These are phyloP conservation scores for Cylas formicarius DNA, from an alignment of 1,140 invertebrate species.

Conservation along the genomic window DNA sequence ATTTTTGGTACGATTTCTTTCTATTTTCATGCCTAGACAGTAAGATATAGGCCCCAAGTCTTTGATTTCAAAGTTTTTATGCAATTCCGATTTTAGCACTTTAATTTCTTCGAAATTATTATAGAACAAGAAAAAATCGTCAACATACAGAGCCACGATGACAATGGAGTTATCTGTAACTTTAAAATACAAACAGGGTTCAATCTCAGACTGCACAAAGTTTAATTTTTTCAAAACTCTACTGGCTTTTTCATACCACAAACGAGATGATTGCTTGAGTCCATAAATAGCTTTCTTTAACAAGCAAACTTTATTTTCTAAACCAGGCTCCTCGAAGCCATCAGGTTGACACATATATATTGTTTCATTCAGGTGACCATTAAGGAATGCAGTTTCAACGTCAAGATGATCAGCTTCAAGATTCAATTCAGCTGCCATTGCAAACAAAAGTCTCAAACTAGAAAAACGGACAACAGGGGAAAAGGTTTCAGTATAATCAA, in stretches of 20 bases:
- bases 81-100: conserved; percentile 22
- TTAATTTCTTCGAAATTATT: conserved; percentile 23
- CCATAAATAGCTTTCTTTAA: conserved; percentile 40
- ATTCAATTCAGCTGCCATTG: conserved; percentile 17
- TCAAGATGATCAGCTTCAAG: conserved; percentile 15
- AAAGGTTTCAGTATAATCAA: conserved; percentile 40
- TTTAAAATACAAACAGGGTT: conserved; percentile 37
- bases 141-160: conserved; percentile 38
- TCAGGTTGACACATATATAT: conserved; percentile 18
- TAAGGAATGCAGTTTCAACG: conserved; percentile 40
- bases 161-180: conserved; percentile 20
- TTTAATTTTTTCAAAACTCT: conserved; percentile 27
- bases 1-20: conserved; percentile 29
- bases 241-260: conserved; percentile 39
- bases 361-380: conserved; percentile 35
- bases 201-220: conserved; percentile 25
- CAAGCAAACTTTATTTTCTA: conserved; percentile 23
- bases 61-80: conserved; percentile 32
- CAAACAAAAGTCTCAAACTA: conserved; percentile 20
- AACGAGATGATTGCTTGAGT: conserved; percentile 41
- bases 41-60: conserved; percentile 21
- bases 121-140: conserved; percentile 37
- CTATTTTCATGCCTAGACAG: conserved; percentile 36
- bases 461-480: conserved; percentile 37
- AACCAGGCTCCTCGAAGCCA: conserved; percentile 28